Percentiles rank a stretch among this genome's conserved stretches.
phyloP scores from a whole-genome alignment of 2,113 vertebrate species.

The pig (Sus scrofa) region DNA sequence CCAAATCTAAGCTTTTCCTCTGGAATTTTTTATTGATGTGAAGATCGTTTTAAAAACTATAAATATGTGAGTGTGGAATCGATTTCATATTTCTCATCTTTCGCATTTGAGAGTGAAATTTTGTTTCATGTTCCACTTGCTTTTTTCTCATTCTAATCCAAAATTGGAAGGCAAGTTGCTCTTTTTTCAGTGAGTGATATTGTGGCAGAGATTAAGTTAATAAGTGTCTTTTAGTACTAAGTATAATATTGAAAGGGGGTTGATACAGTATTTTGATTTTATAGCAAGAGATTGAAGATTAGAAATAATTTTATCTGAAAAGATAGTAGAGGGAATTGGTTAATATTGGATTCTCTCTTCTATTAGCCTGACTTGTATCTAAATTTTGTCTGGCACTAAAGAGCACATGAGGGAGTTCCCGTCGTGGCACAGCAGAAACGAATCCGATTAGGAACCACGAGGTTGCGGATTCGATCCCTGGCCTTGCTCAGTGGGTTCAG shows the following conservation, averaged over 20 bases:
- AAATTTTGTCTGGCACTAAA: conserved; percentile 46
- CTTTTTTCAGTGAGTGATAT: not conserved
- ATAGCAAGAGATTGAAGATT: conserved; percentile 21
- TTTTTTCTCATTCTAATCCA: conserved; percentile 41
- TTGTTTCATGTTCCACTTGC: conserved; percentile 22
- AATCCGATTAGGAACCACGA: no score
- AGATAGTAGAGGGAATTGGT: not conserved
- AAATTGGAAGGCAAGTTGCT: not conserved
- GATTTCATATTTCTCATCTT: conserved; percentile 28
- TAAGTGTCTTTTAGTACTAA: not conserved
- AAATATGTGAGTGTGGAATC: not conserved
- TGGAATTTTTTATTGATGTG: not conserved
- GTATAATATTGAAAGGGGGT: not conserved
- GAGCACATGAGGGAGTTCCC: no score
- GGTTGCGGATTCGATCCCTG: no score
- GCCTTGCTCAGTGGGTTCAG: no score
- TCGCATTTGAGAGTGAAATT: conserved; percentile 52
- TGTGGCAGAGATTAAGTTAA: conserved; percentile 20
- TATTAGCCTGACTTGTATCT: conserved; percentile 52
- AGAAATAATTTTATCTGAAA: conserved; percentile 30
- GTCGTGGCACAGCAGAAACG: no score
- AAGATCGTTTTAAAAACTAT: not conserved
- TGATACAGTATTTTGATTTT: conserved; percentile 23
- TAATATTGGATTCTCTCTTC: conserved; percentile 38
- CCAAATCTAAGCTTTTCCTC: not conserved